Evolutionary conservation across 2,888 invertebrate species (phyloP), one percentile per base, ranked within the genome.

Genomic region (Epiblema foenella): DNA sequence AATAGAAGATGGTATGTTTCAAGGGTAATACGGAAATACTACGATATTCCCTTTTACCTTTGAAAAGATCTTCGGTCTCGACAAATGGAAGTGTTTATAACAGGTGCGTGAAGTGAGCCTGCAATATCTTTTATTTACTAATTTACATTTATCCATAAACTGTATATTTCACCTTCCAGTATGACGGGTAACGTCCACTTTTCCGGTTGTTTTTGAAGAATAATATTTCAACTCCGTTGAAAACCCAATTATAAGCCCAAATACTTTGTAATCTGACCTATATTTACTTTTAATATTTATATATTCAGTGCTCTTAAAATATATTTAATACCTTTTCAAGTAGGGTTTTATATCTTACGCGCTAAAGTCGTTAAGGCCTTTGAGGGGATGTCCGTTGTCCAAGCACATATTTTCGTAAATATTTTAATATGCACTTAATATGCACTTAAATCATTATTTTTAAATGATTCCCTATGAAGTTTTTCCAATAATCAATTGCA

Each of bases 291-390:
- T 15, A 46, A 20, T 52, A 20, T 58, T 64, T 54, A 70, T 54
- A 65, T 65, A 65, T 65, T 65, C 46, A 65, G 29, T 42, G 29
- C 54, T 18, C 52, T 57, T 54, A 59, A 64, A 69, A 65, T 52
- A 29, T 33, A 64, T 59, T 69, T 64, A 29, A 63, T 52, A 39
- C 51, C 64, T 64, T 68, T 64, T 64, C 57, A 69, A 69, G 63
- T 39, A 39, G 51, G 39, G 63, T 63, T 39, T n/a, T 69, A 57
- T 57, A 69, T 69, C 58, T 49, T 52, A 67, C 51, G 58, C 18
- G 57, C 63, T 58, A 37, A 56, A 51, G 24, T 39, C 29, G 51
- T 64, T 51, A 52, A 63, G 46, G 62, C 56, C 56, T 63, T 63
- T 63, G 24, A 60, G 49, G 56, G 68, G 49, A 63, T 63, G 56